phyloP scores from a whole-genome alignment of 2,888 invertebrate species.

The Smittia aterrima region DNA sequence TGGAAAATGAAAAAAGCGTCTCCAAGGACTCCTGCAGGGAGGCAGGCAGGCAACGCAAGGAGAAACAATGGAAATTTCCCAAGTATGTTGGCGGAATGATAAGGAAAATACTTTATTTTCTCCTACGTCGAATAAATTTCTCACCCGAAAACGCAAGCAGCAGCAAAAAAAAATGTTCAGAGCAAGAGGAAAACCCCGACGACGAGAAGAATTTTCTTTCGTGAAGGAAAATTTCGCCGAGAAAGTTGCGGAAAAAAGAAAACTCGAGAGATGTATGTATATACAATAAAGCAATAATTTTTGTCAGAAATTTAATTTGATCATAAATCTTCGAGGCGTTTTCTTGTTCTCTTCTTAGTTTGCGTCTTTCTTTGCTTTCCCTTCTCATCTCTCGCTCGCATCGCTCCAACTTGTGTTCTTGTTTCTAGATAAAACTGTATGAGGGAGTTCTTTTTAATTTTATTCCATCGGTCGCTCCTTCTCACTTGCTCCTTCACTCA shows the following conservation, averaged over 20 bases:
- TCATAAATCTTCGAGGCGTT: constrained; percentile 52
- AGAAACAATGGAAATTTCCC: background rate
- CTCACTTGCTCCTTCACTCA: background rate
- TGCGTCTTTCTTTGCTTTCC: constrained; percentile 5
- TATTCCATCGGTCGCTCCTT: background rate
- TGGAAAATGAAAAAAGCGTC: too few species aligned
- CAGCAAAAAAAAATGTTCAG: background rate
- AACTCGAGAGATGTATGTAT: constrained; percentile 31
- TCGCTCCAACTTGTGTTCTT: constrained; percentile 10
- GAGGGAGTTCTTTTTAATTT: constrained; percentile 38
- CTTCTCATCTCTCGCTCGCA: constrained; percentile 12
- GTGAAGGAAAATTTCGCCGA: background rate
- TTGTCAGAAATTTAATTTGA: constrained; percentile 58
- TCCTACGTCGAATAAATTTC: constrained; percentile 7
- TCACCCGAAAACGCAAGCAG: background rate
- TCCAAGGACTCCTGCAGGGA: too few species aligned
- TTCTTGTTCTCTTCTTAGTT: constrained; percentile 12
- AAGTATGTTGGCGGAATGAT: constrained; percentile 5
- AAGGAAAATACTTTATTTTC: background rate
- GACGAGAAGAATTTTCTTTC: background rate
- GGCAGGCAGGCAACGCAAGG: background rate
- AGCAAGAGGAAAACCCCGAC: background rate
- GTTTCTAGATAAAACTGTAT: constrained; percentile 26
- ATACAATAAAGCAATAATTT: constrained; percentile 55
- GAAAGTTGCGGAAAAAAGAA: background rate